Percentiles rank a stretch among this genome's conserved stretches.
Conservation (phyloP, 37 sponge, comb jelly and placozoan genomes). For the Diacarnus erythraeanus region DNA sequence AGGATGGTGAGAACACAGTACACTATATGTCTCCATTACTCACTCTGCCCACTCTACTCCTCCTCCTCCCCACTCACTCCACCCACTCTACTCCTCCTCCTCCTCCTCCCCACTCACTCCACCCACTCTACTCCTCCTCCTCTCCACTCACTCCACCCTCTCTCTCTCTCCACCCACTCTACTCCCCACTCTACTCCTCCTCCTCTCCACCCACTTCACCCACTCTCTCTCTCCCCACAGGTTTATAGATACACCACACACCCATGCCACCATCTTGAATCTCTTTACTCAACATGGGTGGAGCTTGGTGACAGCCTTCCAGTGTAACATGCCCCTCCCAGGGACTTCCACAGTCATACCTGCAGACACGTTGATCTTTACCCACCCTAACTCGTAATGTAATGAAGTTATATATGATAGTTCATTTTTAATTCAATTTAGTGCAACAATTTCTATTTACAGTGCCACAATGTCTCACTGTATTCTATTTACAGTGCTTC, state of each 20-base stretch:
- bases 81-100: too few relatives aligned
- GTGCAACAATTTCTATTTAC: too few relatives aligned
- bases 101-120: too few relatives aligned
- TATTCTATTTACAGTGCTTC: too few relatives aligned
- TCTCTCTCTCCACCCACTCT: neutral
- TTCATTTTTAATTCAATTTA: too few relatives aligned
- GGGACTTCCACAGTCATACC: slow-evolving; percentile 1
- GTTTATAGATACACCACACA: slow-evolving; percentile 44
- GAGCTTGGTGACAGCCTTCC: slow-evolving; percentile 56
- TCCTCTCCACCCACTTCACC: too few relatives aligned
- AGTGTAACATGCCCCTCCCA: slow-evolving; percentile 24
- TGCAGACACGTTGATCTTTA: slow-evolving; percentile 51
- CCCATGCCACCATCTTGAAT: slow-evolving; percentile 50
- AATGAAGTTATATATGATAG: too few relatives aligned
- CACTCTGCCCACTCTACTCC: neutral
- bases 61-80: too few relatives aligned
- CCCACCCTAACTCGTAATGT: slow-evolving; percentile 20
- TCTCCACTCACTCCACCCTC: neutral
- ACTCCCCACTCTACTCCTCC: too few relatives aligned
- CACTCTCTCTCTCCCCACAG: slow-evolving; percentile 33
- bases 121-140: too few relatives aligned
- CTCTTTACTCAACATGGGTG: slow-evolving; percentile 70
- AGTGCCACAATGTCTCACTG: too few relatives aligned
- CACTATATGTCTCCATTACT: neutral
- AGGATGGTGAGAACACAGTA: slow-evolving; percentile 50